A percentile compares a stretch with the other conserved stretches of the same genome.
phyloP scores from a whole-genome alignment of 2,113 vertebrate species.

The Indri indri region DNA sequence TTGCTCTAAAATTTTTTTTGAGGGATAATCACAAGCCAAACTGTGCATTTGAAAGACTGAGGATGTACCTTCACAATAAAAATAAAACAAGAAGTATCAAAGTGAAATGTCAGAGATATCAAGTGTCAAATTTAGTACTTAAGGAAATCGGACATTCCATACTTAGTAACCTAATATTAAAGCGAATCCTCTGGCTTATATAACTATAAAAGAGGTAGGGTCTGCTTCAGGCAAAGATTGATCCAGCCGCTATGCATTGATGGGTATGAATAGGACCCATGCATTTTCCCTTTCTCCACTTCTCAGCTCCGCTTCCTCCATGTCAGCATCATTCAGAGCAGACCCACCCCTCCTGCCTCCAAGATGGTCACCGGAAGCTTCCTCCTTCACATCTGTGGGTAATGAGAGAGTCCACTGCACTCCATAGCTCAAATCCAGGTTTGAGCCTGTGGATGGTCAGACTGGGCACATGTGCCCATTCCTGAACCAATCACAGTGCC shows the following conservation, averaged over 20 bases:
- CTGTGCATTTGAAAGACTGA: too few species aligned
- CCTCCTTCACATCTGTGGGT: background rate
- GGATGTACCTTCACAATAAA: too few species aligned
- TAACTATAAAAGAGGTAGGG: background rate
- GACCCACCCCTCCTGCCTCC: background rate
- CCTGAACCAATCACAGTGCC: background rate
- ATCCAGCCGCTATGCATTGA: background rate
- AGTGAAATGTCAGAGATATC: too few species aligned
- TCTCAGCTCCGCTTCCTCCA: background rate
- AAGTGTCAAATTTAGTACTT: too few species aligned
- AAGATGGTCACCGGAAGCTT: background rate
- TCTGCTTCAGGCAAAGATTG: background rate
- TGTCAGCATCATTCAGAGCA: background rate
- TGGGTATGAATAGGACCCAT: rapidly evolving
- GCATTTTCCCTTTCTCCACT: background rate
- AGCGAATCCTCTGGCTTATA: background rate
- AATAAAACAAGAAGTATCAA: too few species aligned
- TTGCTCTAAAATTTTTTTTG: too few species aligned
- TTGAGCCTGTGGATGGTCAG: background rate
- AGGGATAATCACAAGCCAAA: too few species aligned
- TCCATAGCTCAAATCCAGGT: background rate
- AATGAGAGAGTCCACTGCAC: rapidly evolving
- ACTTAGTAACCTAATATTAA: background rate
- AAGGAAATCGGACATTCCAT: too few species aligned
- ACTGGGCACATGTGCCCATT: background rate